Evolutionary conservation across 2,888 invertebrate species (phyloP).

Genomic region (Pristionchus fissidentatus): DNA sequence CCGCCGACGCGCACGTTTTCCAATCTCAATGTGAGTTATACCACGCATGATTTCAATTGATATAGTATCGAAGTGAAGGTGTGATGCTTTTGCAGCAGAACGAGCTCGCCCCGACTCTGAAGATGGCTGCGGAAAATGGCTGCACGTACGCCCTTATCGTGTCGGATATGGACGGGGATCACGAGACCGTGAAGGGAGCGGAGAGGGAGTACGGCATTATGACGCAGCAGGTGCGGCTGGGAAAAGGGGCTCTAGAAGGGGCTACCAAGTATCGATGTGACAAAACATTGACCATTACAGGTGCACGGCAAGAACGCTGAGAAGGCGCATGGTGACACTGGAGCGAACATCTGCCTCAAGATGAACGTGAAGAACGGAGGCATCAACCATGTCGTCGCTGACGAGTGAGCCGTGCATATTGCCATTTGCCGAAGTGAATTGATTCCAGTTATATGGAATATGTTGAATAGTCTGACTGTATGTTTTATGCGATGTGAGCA

Average conservation of each 20-base stretch:
- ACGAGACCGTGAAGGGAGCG: not conserved
- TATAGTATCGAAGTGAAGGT: too few species aligned
- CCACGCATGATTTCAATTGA: too few species aligned
- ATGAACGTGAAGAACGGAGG: conserved; percentile 44
- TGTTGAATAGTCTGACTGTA: not conserved
- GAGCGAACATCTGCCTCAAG: conserved; percentile 8
- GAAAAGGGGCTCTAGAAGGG: not conserved
- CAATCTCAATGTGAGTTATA: too few species aligned
- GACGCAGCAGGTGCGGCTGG: not conserved
- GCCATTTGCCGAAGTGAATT: too few species aligned
- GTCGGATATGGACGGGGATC: conserved; percentile 4
- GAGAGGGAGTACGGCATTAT: conserved; percentile 11
- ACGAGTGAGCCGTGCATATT: not conserved
- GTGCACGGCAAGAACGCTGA: conserved; percentile 21
- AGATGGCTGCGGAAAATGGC: not conserved
- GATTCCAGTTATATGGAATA: not conserved
- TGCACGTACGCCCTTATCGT: conserved; percentile 31
- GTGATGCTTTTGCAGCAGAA: not conserved
- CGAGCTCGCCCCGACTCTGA: not conserved
- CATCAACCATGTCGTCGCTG: conserved; percentile 5
- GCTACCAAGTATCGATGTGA: not conserved
- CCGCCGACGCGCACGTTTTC: too few species aligned
- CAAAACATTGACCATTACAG: not conserved
- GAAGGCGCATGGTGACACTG: conserved; percentile 4
- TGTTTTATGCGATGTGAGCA: not conserved